Base-by-base conservation (phyloP, 2,797 vertebrate species). In the Rhinoraja longicauda region DNA sequence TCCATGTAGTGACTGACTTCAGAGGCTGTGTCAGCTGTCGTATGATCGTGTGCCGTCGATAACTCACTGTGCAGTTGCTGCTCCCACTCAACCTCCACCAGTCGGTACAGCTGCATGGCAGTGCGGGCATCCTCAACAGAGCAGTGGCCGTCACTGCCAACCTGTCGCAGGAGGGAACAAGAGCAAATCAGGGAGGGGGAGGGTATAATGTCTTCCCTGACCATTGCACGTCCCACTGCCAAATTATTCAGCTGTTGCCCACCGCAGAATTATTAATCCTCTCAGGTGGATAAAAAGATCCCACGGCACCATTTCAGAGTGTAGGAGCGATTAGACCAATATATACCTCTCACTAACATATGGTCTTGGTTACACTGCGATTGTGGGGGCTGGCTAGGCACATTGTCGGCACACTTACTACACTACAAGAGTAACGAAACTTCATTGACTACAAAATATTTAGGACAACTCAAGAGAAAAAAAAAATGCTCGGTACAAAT, bases 21-120 rank as follows among this genome's bases (percentile, higher is more conserved):
- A 0, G 94, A 79, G 17, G 93, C 70, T 0, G 95, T 94, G 92
- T 95, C 95, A 15, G 70, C 8, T 0, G 93, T 93, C 26, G 94
- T 0, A 0, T 93, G 93, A 93, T 96, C 95, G 5, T 93, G 73
- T 26, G 96, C 96, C 0, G 94, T 39, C 0, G 79, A 5, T 0
- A 93, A 72, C 15, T 78, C 70, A 1, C 77, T 93, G 9, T 3
- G 39, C 81, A 97, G 93, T 84, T 96, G 94, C 21, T 93, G 94
- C 93, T 99, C 98, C 98, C 98, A 99, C 93, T 96, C 95, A 8
- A 93, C 95, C 94, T 98, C 98, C 93, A 99, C 98, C 95, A 99
- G 96, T 94, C 97, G 98, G 96, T 99, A 99, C 39, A 99, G 97
- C 94, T 99, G 98, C 94, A 99, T 97, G 32, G 98, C 95, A 0